Conservation (phyloP, 2,888 invertebrate species). For the Campopleginae sp. region DNA sequence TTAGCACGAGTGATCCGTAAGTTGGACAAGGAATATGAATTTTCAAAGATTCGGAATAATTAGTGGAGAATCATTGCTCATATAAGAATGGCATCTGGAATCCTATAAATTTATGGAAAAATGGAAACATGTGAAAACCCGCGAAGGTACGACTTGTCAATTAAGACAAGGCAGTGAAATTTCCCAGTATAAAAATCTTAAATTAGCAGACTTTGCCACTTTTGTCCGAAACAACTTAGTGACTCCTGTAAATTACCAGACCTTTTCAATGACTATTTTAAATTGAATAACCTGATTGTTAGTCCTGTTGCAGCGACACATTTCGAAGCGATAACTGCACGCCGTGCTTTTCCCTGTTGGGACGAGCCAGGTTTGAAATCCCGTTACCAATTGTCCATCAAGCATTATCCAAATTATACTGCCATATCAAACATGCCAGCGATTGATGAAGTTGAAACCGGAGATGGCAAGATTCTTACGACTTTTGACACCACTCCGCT, state of each 20-base stretch:
- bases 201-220: neutral
- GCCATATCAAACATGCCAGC: constrained; percentile 81
- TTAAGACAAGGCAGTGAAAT: neutral
- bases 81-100: too few species aligned
- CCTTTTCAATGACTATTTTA: neutral
- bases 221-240: neutral
- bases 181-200: neutral
- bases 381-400: constrained; percentile 87
- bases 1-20: neutral
- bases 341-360: constrained; percentile 91
- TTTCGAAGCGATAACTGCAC: constrained; percentile 88
- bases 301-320: constrained; percentile 89
- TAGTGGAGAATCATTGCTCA: neutral
- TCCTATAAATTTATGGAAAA: too few species aligned
- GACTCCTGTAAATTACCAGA: neutral
- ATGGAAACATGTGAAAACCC: too few species aligned
- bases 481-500: constrained; percentile 83
- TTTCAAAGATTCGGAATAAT: neutral
- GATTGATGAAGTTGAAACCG: constrained; percentile 3
- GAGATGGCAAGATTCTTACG: constrained; percentile 67
- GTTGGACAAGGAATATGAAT: constrained; percentile 3
- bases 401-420: constrained; percentile 84
- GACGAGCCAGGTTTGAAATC: constrained; percentile 90
- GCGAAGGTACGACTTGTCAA: too few species aligned
- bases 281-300: neutral